Percentiles rank a stretch among this genome's conserved stretches.
phyloP scores from a whole-genome alignment of 37 sponge, comb jelly and placozoan species.

The Ephydatia muelleri region DNA sequence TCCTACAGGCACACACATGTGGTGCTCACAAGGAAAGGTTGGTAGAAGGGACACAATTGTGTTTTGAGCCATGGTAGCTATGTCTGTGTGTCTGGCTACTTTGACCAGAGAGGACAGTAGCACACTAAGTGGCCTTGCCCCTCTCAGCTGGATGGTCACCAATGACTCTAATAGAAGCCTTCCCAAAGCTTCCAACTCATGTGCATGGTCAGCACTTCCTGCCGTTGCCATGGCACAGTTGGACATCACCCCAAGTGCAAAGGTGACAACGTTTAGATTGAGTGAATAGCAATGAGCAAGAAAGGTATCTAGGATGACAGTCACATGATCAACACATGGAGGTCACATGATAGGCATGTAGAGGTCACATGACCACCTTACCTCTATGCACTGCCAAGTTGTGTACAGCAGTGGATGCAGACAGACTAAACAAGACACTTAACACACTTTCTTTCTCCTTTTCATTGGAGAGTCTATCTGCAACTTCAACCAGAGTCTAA shows the following conservation, averaged over 20 bases:
- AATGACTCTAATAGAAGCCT: not conserved
- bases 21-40: slow-evolving; percentile 27
- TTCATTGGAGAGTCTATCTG: slow-evolving; percentile 24
- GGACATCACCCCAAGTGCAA: slow-evolving; percentile 30
- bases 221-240: slow-evolving; percentile 39
- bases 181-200: not conserved
- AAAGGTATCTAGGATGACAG: too few relatives aligned
- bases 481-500: slow-evolving; percentile 18
- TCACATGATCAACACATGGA: not conserved
- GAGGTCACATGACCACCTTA: not conserved
- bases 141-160: not conserved
- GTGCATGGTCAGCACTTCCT: not conserved
- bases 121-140: not conserved
- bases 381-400: slow-evolving; percentile 53
- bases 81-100: not conserved
- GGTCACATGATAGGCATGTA: not conserved
- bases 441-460: slow-evolving; percentile 25
- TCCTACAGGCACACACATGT: slow-evolving; percentile 10
- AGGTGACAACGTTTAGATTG: slow-evolving; percentile 28
- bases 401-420: slow-evolving; percentile 59
- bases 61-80: slow-evolving; percentile 18
- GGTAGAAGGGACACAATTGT: slow-evolving; percentile 43
- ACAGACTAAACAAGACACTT: slow-evolving; percentile 26
- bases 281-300: slow-evolving; percentile 25
- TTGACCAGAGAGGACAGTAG: slow-evolving; percentile 13